Evolutionary conservation across 2,113 vertebrate genomes (phyloP), one percentile per base, ranked within the genome.

Genomic region (Struthidea cinerea): DNA sequence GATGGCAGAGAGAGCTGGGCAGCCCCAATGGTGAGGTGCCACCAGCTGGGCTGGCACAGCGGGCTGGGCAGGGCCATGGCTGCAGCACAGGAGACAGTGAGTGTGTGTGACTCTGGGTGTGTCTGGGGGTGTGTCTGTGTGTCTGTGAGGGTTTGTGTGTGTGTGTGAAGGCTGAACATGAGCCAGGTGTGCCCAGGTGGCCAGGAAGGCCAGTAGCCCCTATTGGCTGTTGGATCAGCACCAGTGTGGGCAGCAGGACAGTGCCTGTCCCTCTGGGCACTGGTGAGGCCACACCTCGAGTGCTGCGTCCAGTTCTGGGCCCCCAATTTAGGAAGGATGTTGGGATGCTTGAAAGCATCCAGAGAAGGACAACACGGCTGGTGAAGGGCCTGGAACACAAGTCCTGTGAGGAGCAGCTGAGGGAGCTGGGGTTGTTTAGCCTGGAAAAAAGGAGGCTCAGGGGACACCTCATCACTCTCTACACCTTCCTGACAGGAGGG

Each of bases 271-370:
- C 41, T 8, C 63, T 27, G 1, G 3, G 22, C 52, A 57, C 42
- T 21, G 52, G 2, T 47, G 28, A 33, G 26, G 26, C 2, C 4
- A 3, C 61, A 20, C 5, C 61, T 26, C 1, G 2, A 44, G 32
- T 30, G 53, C 53, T n/a, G 42, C 27, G 53, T 18, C 22, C 42
- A 23, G 15, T 1, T 57, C 15, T 59, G 79, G 30, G 28, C 3
- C 28, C 32, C 5, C 37, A 24, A 0, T 5, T 60, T 30, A 7
- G 20, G 30, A 60, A 10, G 67, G 67, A 28, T 1, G 0, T n/a
- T 42, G 55, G 3, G 56, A 35, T 4, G 8, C 16, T 71, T 2
- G 1, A 16, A 16, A 2, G 3, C 4, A 8, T 35, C 32, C 33
- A 32, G 13, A 44, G 32, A 2, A 44, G 32, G 47, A 33, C 21